phyloP scores from a whole-genome alignment of 2,113 vertebrate genomes.

The Oreochromis aureus region DNA sequence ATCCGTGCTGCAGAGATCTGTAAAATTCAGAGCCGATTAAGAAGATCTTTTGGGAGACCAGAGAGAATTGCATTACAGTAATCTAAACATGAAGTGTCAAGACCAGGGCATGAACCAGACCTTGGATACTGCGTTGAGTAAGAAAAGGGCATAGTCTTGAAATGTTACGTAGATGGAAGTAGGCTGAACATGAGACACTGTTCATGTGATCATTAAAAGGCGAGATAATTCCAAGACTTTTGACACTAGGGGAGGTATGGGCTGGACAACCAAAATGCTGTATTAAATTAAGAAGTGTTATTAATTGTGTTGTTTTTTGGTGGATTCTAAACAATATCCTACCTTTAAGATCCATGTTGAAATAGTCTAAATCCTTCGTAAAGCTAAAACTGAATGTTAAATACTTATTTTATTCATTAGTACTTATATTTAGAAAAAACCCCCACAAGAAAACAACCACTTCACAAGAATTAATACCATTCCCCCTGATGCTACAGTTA shows the following conservation, averaged over 20 bases:
- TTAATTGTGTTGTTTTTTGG: neutral
- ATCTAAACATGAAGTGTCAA: neutral
- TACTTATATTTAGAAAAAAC: neutral
- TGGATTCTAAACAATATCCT: neutral
- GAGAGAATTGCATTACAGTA: neutral
- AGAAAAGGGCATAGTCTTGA: neutral
- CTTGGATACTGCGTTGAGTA: neutral
- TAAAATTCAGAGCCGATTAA: neutral
- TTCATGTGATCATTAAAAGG: neutral
- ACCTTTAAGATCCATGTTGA: neutral
- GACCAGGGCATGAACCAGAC: neutral
- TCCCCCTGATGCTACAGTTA: neutral
- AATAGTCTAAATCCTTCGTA: neutral
- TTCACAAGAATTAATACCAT: neutral
- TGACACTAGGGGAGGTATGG: neutral
- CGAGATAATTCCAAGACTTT: neutral
- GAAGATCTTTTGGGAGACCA: neutral
- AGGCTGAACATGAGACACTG: neutral
- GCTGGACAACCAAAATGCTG: neutral
- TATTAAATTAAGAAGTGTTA: neutral
- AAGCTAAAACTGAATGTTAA: neutral
- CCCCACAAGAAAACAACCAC: neutral
- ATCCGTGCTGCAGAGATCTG: neutral
- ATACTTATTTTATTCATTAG: neutral
- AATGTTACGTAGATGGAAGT: neutral